A percentile compares a stretch with the other conserved stretches of the same genome.
Conservation (phyloP, 2,888 invertebrate genomes). For the Agelastica alni region DNA sequence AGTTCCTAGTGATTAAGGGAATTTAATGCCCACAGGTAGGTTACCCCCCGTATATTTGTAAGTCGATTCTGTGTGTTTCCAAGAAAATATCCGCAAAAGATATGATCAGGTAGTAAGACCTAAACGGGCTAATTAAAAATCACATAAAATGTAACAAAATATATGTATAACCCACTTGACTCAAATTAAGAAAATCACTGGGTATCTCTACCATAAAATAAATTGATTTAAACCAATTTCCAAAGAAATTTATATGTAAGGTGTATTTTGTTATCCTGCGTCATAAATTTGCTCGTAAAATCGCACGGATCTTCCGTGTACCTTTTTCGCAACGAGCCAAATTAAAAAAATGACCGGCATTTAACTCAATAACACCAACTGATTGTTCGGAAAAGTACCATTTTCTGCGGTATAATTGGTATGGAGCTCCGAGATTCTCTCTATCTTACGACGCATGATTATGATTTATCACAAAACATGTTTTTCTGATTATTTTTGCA, state of each 20-base stretch:
- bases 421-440: conserved; percentile 28
- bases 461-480: conserved; percentile 34
- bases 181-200: conserved; percentile 31
- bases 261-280: conserved; percentile 32
- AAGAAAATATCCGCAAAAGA: not conserved
- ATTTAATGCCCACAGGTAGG: not conserved
- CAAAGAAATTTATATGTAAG: conserved; percentile 17
- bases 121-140: conserved; percentile 9
- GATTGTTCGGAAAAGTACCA: conserved; percentile 31
- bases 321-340: conserved; percentile 29
- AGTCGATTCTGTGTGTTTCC: not conserved
- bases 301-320: conserved; percentile 34
- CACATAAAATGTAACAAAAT: conserved; percentile 19
- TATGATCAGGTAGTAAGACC: conserved; percentile 9
- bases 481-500: conserved; percentile 32
- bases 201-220: conserved; percentile 30
- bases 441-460: conserved; percentile 34
- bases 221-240: conserved; percentile 37
- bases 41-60: too few relatives aligned
- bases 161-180: conserved; percentile 21
- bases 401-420: conserved; percentile 37
- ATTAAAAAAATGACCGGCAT: conserved; percentile 36
- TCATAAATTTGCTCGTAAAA: conserved; percentile 36
- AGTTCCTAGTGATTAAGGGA: too few relatives aligned
- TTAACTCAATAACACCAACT: conserved; percentile 42